Evolutionary conservation across 2,113 vertebrate species (phyloP).

Genomic region (Tamias sibiricus): DNA sequence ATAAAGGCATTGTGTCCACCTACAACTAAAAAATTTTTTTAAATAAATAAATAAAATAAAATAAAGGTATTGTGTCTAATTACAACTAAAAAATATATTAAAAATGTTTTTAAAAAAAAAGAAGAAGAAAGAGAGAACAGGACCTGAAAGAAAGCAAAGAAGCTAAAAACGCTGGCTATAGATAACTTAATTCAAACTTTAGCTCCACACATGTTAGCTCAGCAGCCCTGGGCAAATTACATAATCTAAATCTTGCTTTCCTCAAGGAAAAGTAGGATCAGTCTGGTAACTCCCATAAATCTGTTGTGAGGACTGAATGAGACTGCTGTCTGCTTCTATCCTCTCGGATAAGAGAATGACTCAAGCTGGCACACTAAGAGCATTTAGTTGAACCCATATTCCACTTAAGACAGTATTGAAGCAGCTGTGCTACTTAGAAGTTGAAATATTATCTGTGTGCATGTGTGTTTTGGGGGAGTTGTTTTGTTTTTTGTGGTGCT

Average conservation of each 20-base stretch:
- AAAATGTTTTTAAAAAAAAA: background rate
- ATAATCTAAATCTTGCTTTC: background rate
- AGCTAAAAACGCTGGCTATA: background rate
- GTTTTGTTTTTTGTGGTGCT: background rate
- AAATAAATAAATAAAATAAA: too few species aligned
- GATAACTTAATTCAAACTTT: background rate
- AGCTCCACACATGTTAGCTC: background rate
- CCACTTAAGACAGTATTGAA: background rate
- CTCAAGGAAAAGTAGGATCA: background rate
- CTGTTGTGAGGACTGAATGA: background rate
- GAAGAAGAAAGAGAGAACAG: background rate
- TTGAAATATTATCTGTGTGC: background rate
- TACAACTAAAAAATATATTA: too few species aligned
- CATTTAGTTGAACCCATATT: background rate
- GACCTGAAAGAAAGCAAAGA: background rate
- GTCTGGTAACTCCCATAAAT: background rate
- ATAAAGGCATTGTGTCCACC: too few species aligned
- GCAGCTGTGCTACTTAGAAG: background rate
- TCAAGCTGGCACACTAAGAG: background rate
- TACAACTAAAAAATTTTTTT: too few species aligned
- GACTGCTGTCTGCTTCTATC: background rate
- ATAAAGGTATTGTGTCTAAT: too few species aligned
- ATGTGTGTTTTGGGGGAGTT: background rate
- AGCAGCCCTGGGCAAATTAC: background rate
- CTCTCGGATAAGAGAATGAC: background rate